These are phyloP conservation scores for Ferrisia virgata DNA, from an alignment of 2,888 invertebrate species.

Conservation along the genomic window DNA sequence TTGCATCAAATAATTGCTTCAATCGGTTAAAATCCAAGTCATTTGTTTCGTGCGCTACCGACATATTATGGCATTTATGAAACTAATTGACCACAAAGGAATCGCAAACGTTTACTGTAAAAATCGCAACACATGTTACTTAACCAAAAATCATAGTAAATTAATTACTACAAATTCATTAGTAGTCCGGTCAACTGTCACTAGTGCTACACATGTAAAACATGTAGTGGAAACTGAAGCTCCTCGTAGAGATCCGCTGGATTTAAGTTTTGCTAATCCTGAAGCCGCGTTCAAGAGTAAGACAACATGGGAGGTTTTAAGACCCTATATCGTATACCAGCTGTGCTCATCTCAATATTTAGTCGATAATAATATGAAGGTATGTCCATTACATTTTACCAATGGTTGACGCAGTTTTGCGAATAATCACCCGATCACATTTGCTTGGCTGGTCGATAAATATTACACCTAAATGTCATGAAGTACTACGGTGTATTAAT, in stretches of 20 bases:
- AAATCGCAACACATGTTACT: not conserved
- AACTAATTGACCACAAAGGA: not conserved
- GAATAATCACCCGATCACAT: no score
- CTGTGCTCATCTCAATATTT: constrained; percentile 82
- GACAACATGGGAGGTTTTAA: constrained; percentile 83
- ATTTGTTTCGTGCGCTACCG: not conserved
- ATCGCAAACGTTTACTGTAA: constrained; percentile 1
- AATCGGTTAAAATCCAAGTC: not conserved
- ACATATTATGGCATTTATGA: constrained; percentile 38
- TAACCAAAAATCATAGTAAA: not conserved
- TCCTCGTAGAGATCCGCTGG: constrained; percentile 64
- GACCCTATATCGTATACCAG: constrained; percentile 88
- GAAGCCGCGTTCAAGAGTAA: constrained; percentile 93
- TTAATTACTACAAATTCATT: not conserved
- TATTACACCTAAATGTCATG: not conserved
- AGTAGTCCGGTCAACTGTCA: not conserved
- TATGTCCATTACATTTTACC: constrained; percentile 55
- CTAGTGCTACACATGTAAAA: constrained; percentile 36
- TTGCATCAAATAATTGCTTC: not conserved
- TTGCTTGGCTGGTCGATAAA: not conserved
- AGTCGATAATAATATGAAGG: constrained; percentile 90
- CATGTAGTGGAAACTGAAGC: not conserved
- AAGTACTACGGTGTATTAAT: not conserved
- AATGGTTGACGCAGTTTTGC: not conserved
- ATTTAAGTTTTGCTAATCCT: constrained; percentile 82